Percentiles rank a stretch among this genome's conserved stretches.
These are phyloP conservation scores for Platichthys stellatus DNA, from an alignment of 2,113 vertebrate species.

Conservation along the genomic window DNA sequence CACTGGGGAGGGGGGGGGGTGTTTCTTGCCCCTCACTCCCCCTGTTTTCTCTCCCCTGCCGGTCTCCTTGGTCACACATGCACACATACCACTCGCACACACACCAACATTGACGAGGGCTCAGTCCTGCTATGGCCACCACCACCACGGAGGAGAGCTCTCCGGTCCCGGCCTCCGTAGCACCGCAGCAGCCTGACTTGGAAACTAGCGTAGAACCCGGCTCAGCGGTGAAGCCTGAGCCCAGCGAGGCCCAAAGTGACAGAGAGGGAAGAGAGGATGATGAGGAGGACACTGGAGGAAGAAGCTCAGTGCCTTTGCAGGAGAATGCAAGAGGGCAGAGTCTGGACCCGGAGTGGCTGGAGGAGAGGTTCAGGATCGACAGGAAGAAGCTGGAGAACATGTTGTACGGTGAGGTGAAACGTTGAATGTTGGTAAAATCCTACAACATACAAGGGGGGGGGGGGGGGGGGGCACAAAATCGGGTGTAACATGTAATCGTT, in stretches of 20 bases:
- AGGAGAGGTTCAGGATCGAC: conserved; percentile 86
- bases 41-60: conserved; percentile 44
- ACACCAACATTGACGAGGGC: conserved; percentile 73
- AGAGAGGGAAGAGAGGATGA: conserved; percentile 64
- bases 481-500: not conserved
- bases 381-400: conserved; percentile 86
- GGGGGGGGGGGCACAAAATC: no score
- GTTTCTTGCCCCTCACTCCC: conserved; percentile 56
- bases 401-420: conserved; percentile 76
- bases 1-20: conserved; percentile 12
- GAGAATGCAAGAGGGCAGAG: conserved; percentile 47
- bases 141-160: conserved; percentile 69
- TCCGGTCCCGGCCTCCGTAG: conserved; percentile 46
- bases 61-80: conserved; percentile 74
- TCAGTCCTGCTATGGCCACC: conserved; percentile 79
- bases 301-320: conserved; percentile 17
- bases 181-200: conserved; percentile 60
- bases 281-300: conserved; percentile 69
- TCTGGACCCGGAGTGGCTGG: conserved; percentile 79
- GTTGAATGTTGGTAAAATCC: not conserved
- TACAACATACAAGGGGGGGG: no score
- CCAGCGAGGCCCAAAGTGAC: conserved; percentile 44
- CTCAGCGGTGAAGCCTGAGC: conserved; percentile 51
- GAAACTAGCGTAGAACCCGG: conserved; percentile 57
- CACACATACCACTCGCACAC: conserved; percentile 54